Evolutionary conservation across 2,888 invertebrate species (phyloP).

Genomic region (Linyphia triangularis): DNA sequence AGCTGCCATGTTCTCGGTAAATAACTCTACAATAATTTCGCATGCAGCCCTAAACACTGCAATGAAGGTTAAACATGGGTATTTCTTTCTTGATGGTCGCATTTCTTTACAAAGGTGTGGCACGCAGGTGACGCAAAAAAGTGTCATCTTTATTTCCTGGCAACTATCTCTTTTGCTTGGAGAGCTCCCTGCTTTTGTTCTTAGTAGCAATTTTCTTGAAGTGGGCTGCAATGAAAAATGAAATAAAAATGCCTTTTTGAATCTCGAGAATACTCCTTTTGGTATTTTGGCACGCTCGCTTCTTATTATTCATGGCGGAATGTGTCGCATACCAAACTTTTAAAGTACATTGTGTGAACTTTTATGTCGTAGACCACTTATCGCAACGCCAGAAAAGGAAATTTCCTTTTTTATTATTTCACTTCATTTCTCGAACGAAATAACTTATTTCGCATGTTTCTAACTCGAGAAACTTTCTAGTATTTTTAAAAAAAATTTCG

Average conservation of each 20-base stretch:
- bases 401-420: neutral
- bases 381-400: neutral
- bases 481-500: neutral
- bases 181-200: neutral
- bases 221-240: too few species aligned
- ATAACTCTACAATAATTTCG: too few species aligned
- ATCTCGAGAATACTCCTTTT: too few species aligned
- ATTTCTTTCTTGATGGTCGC: too few species aligned
- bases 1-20: too few species aligned
- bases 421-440: neutral
- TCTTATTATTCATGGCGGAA: neutral
- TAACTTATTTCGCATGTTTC: neutral
- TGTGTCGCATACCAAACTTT: neutral
- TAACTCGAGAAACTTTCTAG: neutral
- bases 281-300: neutral
- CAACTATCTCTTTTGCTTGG: neutral
- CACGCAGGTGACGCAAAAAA: neutral
- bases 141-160: neutral
- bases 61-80: too few species aligned
- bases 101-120: too few species aligned
- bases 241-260: neutral
- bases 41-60: too few species aligned
- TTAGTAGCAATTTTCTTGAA: neutral
- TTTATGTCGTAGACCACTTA: slow-evolving; percentile 3
- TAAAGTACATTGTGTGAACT: neutral